Conservation (phyloP, 2,888 invertebrate genomes). For the Brachyptera risi region DNA sequence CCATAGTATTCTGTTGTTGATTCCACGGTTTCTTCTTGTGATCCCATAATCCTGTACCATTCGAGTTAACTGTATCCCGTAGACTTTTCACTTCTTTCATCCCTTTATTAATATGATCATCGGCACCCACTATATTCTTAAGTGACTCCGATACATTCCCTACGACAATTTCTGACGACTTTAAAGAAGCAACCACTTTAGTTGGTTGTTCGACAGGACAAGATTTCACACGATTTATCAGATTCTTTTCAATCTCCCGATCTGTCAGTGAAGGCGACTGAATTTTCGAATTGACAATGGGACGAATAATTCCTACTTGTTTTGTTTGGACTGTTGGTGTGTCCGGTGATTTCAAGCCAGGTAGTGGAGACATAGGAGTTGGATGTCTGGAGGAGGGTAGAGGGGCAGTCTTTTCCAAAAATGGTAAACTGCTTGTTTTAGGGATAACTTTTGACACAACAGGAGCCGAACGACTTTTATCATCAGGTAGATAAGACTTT, state of each 20-base stretch:
- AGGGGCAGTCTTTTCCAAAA: not conserved
- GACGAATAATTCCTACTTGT: constrained; percentile 52
- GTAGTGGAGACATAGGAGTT: constrained; percentile 7
- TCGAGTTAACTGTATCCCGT: constrained; percentile 26
- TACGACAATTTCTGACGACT: constrained; percentile 28
- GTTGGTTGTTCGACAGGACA: constrained; percentile 47
- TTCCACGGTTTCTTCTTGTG: constrained; percentile 47
- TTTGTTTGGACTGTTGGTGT: constrained; percentile 40
- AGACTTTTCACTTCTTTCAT: constrained; percentile 27
- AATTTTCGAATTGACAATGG: constrained; percentile 40
- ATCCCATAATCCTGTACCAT: constrained; percentile 43
- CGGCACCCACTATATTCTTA: constrained; percentile 35
- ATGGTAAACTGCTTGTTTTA: not conserved
- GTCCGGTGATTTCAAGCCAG: constrained; percentile 9
- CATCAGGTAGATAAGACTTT: constrained; percentile 35
- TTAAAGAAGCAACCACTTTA: constrained; percentile 34
- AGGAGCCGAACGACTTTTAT: not conserved
- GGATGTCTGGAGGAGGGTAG: constrained; percentile 33
- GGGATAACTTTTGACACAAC: constrained; percentile 16
- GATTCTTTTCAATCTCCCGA: constrained; percentile 63
- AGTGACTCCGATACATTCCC: constrained; percentile 43
- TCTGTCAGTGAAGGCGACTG: constrained; percentile 47
- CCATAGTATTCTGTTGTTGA: constrained; percentile 64
- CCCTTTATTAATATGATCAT: constrained; percentile 23
- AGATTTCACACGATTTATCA: constrained; percentile 62